Percentiles rank a stretch among this genome's conserved stretches.
Evolutionary conservation across 2,888 invertebrate species (phyloP).

Genomic region (Trilocha varians): DNA sequence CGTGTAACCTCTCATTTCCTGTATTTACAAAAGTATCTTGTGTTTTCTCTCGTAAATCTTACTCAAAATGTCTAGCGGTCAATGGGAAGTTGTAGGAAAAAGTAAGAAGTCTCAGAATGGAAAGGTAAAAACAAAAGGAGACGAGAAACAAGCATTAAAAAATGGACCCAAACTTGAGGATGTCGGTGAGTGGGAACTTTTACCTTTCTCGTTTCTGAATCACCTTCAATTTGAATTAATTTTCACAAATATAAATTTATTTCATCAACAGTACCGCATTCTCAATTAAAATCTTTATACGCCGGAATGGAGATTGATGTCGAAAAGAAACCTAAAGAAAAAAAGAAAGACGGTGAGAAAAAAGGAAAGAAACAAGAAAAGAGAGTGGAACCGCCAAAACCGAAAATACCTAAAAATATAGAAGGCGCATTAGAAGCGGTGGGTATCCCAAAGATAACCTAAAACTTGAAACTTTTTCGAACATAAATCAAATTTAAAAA

Average conservation of each 20-base stretch:
- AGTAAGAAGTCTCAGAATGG: constrained; percentile 74
- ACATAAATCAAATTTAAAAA: no score
- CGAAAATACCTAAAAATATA: constrained; percentile 77
- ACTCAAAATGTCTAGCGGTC: constrained; percentile 64
- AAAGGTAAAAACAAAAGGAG: constrained; percentile 69
- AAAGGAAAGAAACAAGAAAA: constrained; percentile 66
- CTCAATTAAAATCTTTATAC: constrained; percentile 79
- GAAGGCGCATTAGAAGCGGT: constrained; percentile 77
- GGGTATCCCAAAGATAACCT: no score
- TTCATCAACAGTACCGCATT: constrained; percentile 73
- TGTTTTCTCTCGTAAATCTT: constrained; percentile 17
- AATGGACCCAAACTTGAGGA: constrained; percentile 83
- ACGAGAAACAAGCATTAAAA: constrained; percentile 75
- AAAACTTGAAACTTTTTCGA: no score
- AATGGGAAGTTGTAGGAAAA: constrained; percentile 83
- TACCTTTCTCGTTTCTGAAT: constrained; percentile 14
- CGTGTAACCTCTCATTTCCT: constrained; percentile 59
- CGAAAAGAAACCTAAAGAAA: constrained; percentile 70
- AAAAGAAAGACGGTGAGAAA: constrained; percentile 60
- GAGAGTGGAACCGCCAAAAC: constrained; percentile 68
- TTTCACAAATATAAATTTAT: constrained; percentile 6
- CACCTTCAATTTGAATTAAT: constrained; percentile 4
- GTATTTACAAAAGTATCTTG: constrained; percentile 41
- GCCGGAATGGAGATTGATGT: constrained; percentile 76
- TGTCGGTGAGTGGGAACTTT: constrained; percentile 73